These are phyloP conservation scores for Agonopterix arenella DNA, from an alignment of 2,888 invertebrate species.

Conservation along the genomic window DNA sequence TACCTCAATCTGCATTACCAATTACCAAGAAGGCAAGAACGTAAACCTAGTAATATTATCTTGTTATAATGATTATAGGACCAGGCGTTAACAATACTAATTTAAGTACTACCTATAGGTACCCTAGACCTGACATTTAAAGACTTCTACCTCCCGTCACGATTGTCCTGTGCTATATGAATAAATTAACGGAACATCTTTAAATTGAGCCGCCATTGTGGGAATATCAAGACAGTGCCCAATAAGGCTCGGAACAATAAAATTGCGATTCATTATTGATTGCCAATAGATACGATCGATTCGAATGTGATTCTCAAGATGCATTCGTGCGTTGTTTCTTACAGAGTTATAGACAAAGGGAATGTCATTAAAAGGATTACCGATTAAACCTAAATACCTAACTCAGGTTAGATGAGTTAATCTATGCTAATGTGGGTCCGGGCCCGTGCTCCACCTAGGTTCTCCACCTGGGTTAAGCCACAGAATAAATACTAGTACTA, in stretches of 20 bases:
- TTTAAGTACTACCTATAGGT: neutral
- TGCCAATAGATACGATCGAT: neutral
- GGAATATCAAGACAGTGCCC: slow-evolving; percentile 18
- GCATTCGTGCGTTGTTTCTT: neutral
- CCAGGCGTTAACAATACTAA: slow-evolving; percentile 7
- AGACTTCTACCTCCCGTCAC: slow-evolving; percentile 18
- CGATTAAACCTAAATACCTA: no score
- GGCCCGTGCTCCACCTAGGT: no score
- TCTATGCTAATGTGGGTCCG: no score
- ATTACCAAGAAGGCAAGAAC: neutral
- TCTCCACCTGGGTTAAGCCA: no score
- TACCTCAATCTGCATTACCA: no score
- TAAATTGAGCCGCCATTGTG: slow-evolving; percentile 20
- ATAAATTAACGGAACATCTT: slow-evolving; percentile 22
- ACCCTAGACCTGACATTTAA: slow-evolving; percentile 12
- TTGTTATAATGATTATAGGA: slow-evolving; percentile 3
- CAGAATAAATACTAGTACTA: no score
- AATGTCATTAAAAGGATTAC: no score
- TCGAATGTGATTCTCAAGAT: neutral
- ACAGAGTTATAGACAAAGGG: no score
- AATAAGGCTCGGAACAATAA: slow-evolving; percentile 28
- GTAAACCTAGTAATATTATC: slow-evolving; percentile 3
- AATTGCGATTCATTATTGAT: slow-evolving; percentile 24
- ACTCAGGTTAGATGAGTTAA: no score
- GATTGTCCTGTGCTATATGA: slow-evolving; percentile 19